Percentiles rank a stretch among this genome's conserved stretches.
Conservation (phyloP, 2,888 invertebrate species). For the Agonopterix arenella region DNA sequence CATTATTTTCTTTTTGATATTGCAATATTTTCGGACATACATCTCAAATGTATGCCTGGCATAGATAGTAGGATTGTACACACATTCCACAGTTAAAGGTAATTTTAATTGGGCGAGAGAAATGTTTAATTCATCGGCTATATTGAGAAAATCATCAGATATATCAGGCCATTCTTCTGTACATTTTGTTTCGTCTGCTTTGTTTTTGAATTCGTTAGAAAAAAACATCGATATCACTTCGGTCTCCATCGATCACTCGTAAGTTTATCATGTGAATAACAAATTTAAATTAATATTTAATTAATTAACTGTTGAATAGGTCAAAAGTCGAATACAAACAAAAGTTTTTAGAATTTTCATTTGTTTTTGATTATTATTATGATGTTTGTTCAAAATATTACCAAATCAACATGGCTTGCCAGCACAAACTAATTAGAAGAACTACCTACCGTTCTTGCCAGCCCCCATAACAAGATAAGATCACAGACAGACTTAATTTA, state of each 20-base stretch:
- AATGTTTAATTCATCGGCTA: constrained; percentile 54
- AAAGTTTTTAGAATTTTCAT: too few species aligned
- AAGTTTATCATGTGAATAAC: too few species aligned
- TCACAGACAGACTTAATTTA: too few species aligned
- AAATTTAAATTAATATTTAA: too few species aligned
- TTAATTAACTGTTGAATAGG: too few species aligned
- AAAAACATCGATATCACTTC: constrained; percentile 54
- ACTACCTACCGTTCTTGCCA: too few species aligned
- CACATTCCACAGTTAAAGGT: constrained; percentile 76
- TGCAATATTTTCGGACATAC: constrained; percentile 85
- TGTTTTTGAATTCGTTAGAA: constrained; percentile 2
- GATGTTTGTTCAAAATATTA: too few species aligned
- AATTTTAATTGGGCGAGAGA: constrained; percentile 64
- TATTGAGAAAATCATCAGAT: constrained; percentile 42
- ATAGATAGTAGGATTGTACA: constrained; percentile 93
- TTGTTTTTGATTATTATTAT: too few species aligned
- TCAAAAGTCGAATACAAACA: too few species aligned
- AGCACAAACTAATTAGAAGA: too few species aligned
- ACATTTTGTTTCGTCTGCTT: neutral
- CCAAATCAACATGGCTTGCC: too few species aligned
- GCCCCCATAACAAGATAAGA: too few species aligned
- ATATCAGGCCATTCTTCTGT: constrained; percentile 11
- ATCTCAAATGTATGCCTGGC: constrained; percentile 86
- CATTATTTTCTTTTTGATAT: constrained; percentile 81
- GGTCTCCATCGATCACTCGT: constrained; percentile 20